Base-by-base conservation (phyloP, 2,888 invertebrate genomes). In the Herminia tarsipennalis region DNA sequence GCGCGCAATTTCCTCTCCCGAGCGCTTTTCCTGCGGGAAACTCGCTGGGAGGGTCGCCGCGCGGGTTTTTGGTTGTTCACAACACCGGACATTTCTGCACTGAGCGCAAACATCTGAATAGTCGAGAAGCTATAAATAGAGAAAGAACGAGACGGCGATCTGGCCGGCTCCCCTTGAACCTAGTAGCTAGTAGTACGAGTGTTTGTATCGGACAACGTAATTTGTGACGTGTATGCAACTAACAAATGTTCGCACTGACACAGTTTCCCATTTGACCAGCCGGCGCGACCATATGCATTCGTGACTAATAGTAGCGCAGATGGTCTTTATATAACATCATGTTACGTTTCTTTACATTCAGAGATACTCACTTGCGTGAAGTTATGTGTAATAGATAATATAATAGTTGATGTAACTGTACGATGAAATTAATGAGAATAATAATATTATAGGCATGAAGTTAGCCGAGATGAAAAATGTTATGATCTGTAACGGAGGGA, bases 131-230 rank as follows among this genome's bases (percentile, higher is more conserved):
- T 91, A 91, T 88, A 84, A 91, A 90, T 91, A 91, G 90, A 83
- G 83, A 73, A 78, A 73, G 83, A 86, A 83, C 83, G 85, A 86
- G 86, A 83, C 83, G 81, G 83, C 83, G 79, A 81, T 84, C 76
- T 78, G 79, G 86, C 87, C 76, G 82, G 90, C 78, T 91, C 84
- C 89, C 91, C 91, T 91, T 91, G 91, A 91, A 91, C 91, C 90
- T 88, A 87, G 79, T 70, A 74, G 67, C 90, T 88, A 87, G 79
- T 70, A 74, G 67, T 78, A 77, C 76, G 76, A 71, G 74, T 73
- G 76, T 76, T 78, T 77, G 73, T 76, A 70, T 60, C 66, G 66
- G 66, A 77, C 78, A 74, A 78, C 86, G 83, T 87, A 86, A 87
- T 78, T 73, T 69, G 80, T 85, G 84, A 84, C 86, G 88, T 81